Percentiles rank a stretch among this genome's conserved stretches.
These are phyloP conservation scores for Alethe diademata DNA, from an alignment of 2,113 vertebrate species.

Conservation along the genomic window DNA sequence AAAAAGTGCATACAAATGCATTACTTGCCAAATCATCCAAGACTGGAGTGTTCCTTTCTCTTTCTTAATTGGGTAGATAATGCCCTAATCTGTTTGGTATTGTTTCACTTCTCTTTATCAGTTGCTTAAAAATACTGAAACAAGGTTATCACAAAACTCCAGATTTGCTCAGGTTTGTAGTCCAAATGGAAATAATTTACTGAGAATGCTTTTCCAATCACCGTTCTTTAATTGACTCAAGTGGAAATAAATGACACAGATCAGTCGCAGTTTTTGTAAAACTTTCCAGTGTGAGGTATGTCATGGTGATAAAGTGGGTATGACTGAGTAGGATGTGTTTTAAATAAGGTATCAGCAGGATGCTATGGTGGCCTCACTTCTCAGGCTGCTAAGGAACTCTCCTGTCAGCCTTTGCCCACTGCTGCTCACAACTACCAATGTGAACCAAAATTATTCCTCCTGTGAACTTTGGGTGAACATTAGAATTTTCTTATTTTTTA, in stretches of 20 bases:
- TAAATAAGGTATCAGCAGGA: slow-evolving; percentile 29
- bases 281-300: not conserved
- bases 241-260: slow-evolving; percentile 65
- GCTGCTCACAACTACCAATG: slow-evolving; percentile 53
- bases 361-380: slow-evolving; percentile 29
- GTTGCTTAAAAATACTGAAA: slow-evolving; percentile 19
- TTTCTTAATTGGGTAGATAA: slow-evolving; percentile 38
- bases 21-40: not conserved
- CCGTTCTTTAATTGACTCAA: slow-evolving; percentile 62
- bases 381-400: slow-evolving; percentile 36
- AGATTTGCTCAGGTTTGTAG: slow-evolving; percentile 7
- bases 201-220: not conserved
- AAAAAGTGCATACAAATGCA: not conserved
- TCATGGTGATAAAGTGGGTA: slow-evolving; percentile 21
- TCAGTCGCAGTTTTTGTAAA: not conserved
- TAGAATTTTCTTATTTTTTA: slow-evolving; percentile 27
- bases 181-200: slow-evolving; percentile 11
- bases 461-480: slow-evolving; percentile 48
- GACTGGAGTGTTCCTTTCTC: not conserved
- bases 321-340: slow-evolving; percentile 33
- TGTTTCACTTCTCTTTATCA: not conserved
- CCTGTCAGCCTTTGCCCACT: slow-evolving; percentile 44
- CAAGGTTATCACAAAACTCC: slow-evolving; percentile 11
- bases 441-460: slow-evolving; percentile 68
- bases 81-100: not conserved